phyloP scores from a whole-genome alignment of 2,113 vertebrate genomes.

The Circaetus cinerascens region DNA sequence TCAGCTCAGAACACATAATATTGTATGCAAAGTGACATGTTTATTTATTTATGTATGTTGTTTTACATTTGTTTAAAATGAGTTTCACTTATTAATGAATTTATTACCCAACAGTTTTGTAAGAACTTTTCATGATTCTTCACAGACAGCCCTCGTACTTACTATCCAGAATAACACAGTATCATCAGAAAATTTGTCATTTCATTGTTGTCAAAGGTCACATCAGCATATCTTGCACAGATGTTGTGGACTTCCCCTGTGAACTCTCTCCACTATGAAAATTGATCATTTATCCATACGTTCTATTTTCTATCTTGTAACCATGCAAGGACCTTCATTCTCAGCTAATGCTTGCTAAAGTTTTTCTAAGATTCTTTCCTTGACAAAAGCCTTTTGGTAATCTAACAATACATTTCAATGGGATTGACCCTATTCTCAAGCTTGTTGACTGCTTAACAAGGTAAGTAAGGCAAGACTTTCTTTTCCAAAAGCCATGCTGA shows the following conservation, averaged over 20 bases:
- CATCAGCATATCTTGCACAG: background rate
- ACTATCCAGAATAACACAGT: background rate
- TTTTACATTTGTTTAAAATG: background rate
- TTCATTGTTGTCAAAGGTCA: background rate
- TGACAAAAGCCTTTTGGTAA: background rate
- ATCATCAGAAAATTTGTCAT: background rate
- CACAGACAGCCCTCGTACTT: background rate
- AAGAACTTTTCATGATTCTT: background rate
- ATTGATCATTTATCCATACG: fast-evolving
- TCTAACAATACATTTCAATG: background rate
- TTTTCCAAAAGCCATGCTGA: background rate
- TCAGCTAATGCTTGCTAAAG: background rate
- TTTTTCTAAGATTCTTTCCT: background rate
- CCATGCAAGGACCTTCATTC: background rate
- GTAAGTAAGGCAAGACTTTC: background rate
- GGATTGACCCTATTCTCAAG: background rate
- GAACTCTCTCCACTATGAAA: background rate
- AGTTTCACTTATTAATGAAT: background rate
- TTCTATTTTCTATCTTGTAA: background rate
- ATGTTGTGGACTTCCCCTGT: background rate
- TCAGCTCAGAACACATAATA: background rate
- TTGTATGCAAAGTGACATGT: background rate
- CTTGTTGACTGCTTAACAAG: background rate
- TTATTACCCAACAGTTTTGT: background rate
- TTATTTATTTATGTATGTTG: background rate